Base-by-base conservation (phyloP, 2,113 vertebrate genomes). In the Chrysemys picta region DNA sequence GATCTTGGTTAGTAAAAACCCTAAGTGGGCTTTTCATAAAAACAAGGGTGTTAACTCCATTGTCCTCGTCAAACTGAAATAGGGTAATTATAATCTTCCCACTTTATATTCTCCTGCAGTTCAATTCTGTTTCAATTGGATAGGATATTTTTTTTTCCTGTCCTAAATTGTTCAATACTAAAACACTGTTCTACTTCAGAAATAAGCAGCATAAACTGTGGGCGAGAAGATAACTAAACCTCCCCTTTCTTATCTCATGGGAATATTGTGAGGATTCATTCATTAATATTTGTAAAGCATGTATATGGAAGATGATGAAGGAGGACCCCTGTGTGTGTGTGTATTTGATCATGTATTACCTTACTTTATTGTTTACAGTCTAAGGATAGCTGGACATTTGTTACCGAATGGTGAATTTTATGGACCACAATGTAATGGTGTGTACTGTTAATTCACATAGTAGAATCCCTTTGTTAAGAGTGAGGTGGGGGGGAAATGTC, bases 41-140 rank as follows among this genome's bases (percentile, higher is more conserved):
- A 84, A 14, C 56, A 65, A 85, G 29, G 17, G 59, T 45, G 2
- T 21, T 95, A 75, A 75, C 38, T 45, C 53, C 87, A 6, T 53
- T 87, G 59, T 76, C 10, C n/a, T 76, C 21, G 6, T 10, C n/a
- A 76, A 45, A 25, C 10, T 42, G 21, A 76, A 76, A 76, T 25
- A 45, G 69, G 53, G 42, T 82, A 62, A 49, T 88, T 27, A 59
- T 56, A 22, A 53, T 25, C 35, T 83, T 25, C 42, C 11, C 25
- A 27, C 13, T n/a, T n/a, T 83, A 10, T n/a, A 10, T 7, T 35
- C 84, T 91, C 65, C 62, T 86, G 62, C 31, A 88, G 85, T 84
- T 88, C 5, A 1, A 57, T 85, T 49, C 38, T 82, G 56, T 89
- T 0, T 0, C 10, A 72, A 45, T 52, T 80, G 45, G 76, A 56